Base-by-base conservation (phyloP, 2,888 invertebrate species). In the Drosophila ochracea region DNA sequence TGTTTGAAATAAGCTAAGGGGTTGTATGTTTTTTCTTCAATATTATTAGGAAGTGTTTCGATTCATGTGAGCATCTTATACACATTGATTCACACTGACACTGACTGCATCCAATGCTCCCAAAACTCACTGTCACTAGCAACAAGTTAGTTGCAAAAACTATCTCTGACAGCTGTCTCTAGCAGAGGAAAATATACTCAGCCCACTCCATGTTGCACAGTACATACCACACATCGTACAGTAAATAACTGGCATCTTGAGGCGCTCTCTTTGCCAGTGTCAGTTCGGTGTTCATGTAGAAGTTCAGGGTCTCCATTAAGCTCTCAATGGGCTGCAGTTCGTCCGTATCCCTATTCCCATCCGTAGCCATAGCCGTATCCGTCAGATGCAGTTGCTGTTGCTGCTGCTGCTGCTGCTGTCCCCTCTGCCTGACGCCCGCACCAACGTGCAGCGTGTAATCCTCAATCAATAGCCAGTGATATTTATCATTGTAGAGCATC, bases 381-480 rank as follows among this genome's bases (percentile, higher is more conserved):
- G 63, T 67, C 70, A 85, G 39, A 37, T 83, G 68, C 62, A 85
- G 72, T 47, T 67, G 65, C 21, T 28, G 39, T 9, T 50, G 25
- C 19, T 49, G 21, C 16, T 33, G 55, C 30, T 30, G 30, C 30
- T 30, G 30, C 30, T 31, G 31, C 31, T 31, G 31, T 21, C n/a
- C 53, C 35, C 31, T 21, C 50, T 49, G 25, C 37, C 43, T 28
- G 43, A 67, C 49, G 41, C 68, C 82, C 50, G 78, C 68, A 37
- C 63, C 73, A 62, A 76, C 70, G 63, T 89, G 80, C 85, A 82
- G 73, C 64, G 84, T 82, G 85, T 92, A 93, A 92, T 93, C 92
- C 90, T 92, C 92, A 87, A 93, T 92, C 92, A 93, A 85, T 87
- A 93, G 89, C 93, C 93, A 93, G 87, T 93, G 93, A 92, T 92